Percentiles rank a stretch among this genome's conserved stretches.
Conservation (phyloP, 2,113 vertebrate genomes). For the Lasiurus borealis region DNA sequence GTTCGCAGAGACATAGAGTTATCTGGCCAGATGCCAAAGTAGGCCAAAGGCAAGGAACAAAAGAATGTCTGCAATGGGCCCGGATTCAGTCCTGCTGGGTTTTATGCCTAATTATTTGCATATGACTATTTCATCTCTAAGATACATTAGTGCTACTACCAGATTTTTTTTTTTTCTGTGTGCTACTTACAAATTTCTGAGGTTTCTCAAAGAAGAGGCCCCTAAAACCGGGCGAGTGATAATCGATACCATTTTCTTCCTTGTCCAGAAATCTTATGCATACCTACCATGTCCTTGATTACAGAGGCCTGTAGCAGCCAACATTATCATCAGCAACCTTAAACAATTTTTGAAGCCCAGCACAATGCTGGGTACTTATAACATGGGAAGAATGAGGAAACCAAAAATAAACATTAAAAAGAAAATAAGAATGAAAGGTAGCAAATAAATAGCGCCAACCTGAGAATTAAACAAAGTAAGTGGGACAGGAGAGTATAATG, state of each 20-base stretch:
- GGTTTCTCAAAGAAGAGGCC: conserved; percentile 34
- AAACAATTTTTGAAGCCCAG: background rate
- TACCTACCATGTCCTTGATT: background rate
- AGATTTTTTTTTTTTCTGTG: background rate
- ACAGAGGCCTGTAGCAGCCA: background rate
- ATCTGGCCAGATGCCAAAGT: background rate
- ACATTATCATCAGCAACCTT: background rate
- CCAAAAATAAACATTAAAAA: background rate
- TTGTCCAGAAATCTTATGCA: background rate
- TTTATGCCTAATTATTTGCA: background rate
- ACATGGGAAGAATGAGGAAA: background rate
- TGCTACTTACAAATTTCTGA: background rate
- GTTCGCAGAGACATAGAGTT: conserved; percentile 9
- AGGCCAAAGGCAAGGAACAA: background rate
- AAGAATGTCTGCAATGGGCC: background rate
- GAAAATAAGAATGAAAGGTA: background rate
- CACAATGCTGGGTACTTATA: background rate
- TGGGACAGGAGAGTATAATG: background rate
- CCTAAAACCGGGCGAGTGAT: background rate
- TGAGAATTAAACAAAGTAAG: background rate
- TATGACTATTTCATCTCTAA: background rate
- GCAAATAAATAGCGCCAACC: background rate
- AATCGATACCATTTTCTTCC: background rate
- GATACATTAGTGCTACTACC: background rate
- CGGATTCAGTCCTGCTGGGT: background rate